phyloP scores from a whole-genome alignment of 92 coral and sea anemone species.

The Pocillopora meandrina region DNA sequence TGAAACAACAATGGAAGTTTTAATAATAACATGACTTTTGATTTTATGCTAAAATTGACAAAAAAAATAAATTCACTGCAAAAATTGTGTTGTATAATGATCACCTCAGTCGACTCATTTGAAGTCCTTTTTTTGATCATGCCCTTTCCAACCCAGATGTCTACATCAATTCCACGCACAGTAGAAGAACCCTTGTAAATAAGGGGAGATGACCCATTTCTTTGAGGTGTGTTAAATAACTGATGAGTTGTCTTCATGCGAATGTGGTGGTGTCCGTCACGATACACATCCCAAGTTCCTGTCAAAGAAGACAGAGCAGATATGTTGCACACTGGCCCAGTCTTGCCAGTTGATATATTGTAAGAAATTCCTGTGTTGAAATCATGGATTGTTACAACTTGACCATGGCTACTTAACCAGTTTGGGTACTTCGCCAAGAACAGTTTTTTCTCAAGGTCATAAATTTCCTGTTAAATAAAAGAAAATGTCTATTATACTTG shows the following conservation, averaged over 20 bases:
- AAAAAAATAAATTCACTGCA: neutral
- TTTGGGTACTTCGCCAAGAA: conserved; percentile 37
- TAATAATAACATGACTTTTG: too few species aligned
- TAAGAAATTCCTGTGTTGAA: conserved; percentile 74
- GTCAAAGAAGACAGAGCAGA: conserved; percentile 16
- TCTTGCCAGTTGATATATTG: conserved; percentile 25
- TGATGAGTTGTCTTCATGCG: conserved; percentile 72
- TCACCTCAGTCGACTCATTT: conserved; percentile 20
- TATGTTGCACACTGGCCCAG: conserved; percentile 29
- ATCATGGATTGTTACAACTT: conserved; percentile 47
- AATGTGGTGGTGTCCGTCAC: conserved; percentile 59
- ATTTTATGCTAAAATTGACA: too few species aligned
- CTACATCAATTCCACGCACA: conserved; percentile 74
- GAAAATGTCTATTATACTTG: neutral
- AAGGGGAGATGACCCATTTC: conserved; percentile 39
- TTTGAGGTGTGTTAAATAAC: conserved; percentile 27
- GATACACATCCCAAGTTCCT: conserved; percentile 17
- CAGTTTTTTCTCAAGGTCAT: conserved; percentile 57
- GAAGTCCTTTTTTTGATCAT: neutral
- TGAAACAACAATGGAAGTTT: too few species aligned
- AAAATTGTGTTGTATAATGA: neutral
- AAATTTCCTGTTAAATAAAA: conserved; percentile 44
- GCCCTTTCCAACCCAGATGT: conserved; percentile 62
- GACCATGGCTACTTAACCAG: conserved; percentile 29
- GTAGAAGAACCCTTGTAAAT: conserved; percentile 62